Conservation (phyloP, 2,888 invertebrate species). For the Tetropium fuscum region DNA sequence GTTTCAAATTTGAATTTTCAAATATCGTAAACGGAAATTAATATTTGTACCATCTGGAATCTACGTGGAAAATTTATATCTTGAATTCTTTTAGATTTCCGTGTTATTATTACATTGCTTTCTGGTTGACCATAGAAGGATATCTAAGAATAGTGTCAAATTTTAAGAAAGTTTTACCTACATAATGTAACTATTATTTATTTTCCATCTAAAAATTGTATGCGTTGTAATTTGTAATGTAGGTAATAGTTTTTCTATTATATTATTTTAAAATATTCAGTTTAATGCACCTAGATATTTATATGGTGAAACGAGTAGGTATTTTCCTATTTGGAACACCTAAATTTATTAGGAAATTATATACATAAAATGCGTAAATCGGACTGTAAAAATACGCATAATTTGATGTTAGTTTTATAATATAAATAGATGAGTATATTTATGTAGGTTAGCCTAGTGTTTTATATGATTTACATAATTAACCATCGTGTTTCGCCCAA, state of each 20-base stretch:
- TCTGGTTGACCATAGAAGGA: constrained; percentile 40
- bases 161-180: constrained; percentile 25
- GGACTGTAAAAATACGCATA: too few relatives aligned
- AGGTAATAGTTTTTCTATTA: too few relatives aligned
- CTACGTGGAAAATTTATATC: constrained; percentile 19
- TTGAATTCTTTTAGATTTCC: not conserved
- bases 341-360: too few relatives aligned
- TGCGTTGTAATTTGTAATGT: not conserved
- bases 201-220: not conserved
- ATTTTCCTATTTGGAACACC: not conserved
- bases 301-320: not conserved
- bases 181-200: not conserved
- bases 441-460: too few relatives aligned
- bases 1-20: constrained; percentile 31
- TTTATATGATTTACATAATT: too few relatives aligned
- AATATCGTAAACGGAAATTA: constrained; percentile 14
- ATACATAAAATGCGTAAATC: too few relatives aligned
- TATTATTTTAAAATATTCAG: not conserved
- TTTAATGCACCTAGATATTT: not conserved
- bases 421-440: too few relatives aligned
- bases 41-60: not conserved
- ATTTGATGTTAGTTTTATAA: too few relatives aligned
- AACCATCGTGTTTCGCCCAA: too few relatives aligned
- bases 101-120: constrained; percentile 19
- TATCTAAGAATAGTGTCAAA: constrained; percentile 27